A percentile compares a stretch with the other conserved stretches of the same genome.
Evolutionary conservation across 2,113 vertebrate genomes (phyloP).

Genomic region (Trichechus manatus): DNA sequence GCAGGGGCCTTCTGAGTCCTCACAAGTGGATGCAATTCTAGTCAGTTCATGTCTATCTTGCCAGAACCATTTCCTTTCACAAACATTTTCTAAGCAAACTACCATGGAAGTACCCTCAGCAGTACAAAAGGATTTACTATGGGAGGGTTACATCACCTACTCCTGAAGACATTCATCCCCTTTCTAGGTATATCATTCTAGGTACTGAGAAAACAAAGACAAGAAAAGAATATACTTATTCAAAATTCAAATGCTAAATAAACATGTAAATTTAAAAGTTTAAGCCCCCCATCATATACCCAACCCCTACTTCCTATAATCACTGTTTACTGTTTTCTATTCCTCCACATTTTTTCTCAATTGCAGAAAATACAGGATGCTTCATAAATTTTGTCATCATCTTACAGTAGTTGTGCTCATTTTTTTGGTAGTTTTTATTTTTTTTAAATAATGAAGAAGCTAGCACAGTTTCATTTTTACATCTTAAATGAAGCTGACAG

Average conservation of each 20-base stretch:
- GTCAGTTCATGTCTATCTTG: not conserved
- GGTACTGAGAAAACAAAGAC: not conserved
- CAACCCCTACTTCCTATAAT: not conserved
- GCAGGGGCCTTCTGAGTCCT: not conserved
- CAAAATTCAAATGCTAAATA: slow-evolving; percentile 23
- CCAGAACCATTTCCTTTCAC: slow-evolving; percentile 15
- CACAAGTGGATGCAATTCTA: not conserved
- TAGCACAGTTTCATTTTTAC: slow-evolving; percentile 26
- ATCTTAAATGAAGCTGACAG: slow-evolving; percentile 35
- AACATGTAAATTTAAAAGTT: slow-evolving; percentile 13
- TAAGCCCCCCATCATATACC: not conserved
- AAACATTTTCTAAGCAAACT: slow-evolving; percentile 58
- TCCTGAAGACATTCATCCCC: not conserved
- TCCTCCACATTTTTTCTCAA: slow-evolving; percentile 22
- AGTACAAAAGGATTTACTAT: not conserved
- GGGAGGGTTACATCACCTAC: not conserved
- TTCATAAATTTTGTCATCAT: slow-evolving; percentile 39
- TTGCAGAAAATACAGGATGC: slow-evolving; percentile 43
- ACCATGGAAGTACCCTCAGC: not conserved
- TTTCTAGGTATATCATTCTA: not conserved
- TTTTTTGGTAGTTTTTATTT: not conserved
- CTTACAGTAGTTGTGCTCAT: slow-evolving; percentile 4
- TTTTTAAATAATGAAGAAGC: slow-evolving; percentile 45
- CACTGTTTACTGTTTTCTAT: slow-evolving; percentile 38
- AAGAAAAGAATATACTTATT: not conserved